Evolutionary conservation across 2,113 vertebrate genomes (phyloP).

Genomic region (Donacobius atricapilla): DNA sequence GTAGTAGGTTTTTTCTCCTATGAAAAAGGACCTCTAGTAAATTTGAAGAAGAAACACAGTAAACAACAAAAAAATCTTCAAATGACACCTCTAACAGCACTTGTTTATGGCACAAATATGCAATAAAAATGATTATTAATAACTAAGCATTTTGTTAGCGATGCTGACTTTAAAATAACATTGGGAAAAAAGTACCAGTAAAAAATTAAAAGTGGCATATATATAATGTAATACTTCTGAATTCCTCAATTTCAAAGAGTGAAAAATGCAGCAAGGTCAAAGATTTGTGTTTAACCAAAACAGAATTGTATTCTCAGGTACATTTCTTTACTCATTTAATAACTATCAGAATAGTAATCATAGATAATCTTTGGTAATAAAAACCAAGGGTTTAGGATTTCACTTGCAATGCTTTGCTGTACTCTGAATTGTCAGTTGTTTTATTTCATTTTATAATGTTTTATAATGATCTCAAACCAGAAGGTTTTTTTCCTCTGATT

Average conservation of each 20-base stretch:
- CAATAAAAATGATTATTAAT: neutral
- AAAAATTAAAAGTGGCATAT: conserved; percentile 32
- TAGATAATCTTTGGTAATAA: neutral
- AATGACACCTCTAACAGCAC: neutral
- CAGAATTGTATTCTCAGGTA: neutral
- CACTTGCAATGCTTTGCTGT: neutral
- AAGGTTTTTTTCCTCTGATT: neutral
- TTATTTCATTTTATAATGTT: neutral
- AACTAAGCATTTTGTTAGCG: conserved; percentile 1
- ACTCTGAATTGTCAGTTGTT: neutral
- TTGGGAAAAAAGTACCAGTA: conserved; percentile 32
- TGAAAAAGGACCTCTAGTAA: neutral
- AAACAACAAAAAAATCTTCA: neutral
- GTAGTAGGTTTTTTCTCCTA: neutral
- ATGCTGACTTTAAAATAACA: conserved; percentile 50
- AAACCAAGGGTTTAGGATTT: neutral
- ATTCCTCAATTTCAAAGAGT: conserved; percentile 19
- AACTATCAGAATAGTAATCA: neutral
- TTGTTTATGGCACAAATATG: neutral
- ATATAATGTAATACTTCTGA: conserved; percentile 36
- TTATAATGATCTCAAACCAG: neutral
- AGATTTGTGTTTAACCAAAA: neutral
- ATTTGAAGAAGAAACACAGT: neutral
- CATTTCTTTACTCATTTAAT: neutral
- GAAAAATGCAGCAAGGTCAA: conserved; percentile 53